These are phyloP conservation scores for Gibbula magus DNA, from an alignment of 2,888 invertebrate species.

Conservation along the genomic window DNA sequence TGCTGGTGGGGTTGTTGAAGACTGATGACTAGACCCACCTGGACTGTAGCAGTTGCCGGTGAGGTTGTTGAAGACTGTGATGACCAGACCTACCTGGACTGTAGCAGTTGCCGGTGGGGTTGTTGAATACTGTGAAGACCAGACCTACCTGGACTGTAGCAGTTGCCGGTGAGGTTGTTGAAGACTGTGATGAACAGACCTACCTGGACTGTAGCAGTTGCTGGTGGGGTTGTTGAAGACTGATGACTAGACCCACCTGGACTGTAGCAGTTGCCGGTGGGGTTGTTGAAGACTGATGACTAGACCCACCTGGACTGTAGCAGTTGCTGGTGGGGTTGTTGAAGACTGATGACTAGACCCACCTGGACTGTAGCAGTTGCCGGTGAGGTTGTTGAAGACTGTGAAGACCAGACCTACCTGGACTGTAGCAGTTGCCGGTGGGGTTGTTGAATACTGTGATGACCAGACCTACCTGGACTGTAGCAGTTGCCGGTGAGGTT, in stretches of 20 bases:
- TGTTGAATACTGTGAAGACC: conserved; percentile 61
- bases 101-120: conserved; percentile 76
- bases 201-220: too few relatives aligned
- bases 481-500: conserved; percentile 76
- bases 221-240: conserved; percentile 76
- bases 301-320: too few relatives aligned
- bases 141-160: too few relatives aligned
- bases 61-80: conserved; percentile 64
- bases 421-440: conserved; percentile 76
- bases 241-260: too few relatives aligned
- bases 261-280: conserved; percentile 76
- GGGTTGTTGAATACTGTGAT: conserved; percentile 66
- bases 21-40: too few relatives aligned
- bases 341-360: too few relatives aligned
- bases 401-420: too few relatives aligned
- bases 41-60: conserved; percentile 77
- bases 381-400: conserved; percentile 75
- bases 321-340: conserved; percentile 76
- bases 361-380: conserved; percentile 72
- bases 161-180: conserved; percentile 76
- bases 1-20: conserved; percentile 76
- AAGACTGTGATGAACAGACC: conserved; percentile 61
- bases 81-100: too few relatives aligned
- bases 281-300: conserved; percentile 65
- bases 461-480: too few relatives aligned